Base-by-base conservation (phyloP, 2,888 invertebrate genomes). In the Meiosimyza platycephala region DNA sequence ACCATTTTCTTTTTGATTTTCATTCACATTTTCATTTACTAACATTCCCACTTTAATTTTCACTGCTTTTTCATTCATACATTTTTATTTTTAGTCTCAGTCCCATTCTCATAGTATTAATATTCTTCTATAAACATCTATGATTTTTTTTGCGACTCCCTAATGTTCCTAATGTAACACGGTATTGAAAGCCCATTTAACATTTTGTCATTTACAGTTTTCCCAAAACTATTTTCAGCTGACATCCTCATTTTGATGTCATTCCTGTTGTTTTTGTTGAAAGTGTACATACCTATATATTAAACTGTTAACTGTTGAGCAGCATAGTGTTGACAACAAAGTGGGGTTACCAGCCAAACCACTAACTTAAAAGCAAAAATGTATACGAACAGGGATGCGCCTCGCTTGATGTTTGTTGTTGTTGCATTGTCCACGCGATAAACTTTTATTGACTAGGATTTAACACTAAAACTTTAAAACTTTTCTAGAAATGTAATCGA, bases 141-240 rank as follows among this genome's bases (percentile, higher is more conserved):
- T 9, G 6, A 40, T 9, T 9, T 40, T 40, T 40, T 18, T 16
- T n/a, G 11, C 57, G 22, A 13, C 48, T 18, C 15, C 48, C 48
- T 66, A 50, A 64, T 63, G 51, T 50, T 51, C 64, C 48, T 47
- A n/a, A n/a, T n/a, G 51, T 16, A 40, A 16, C 16, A 51, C 13
- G 40, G 65, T 82, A 82, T 82, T 79, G 80, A 81, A 81, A 83
- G 79, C 81, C 79, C 80, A 82, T 84, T 85, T 81, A 84, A 83
- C 82, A 84, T 83, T 84, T 85, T 84, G 84, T 83, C 85, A 84
- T 81, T 85, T 82, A 82, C 84, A 84, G 83, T 84, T 82, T 83
- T 79, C 62, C 40, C 40, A 79, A 82, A 84, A 85, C 82, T 81
- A 81, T 82, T 84, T 81, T 50, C 52, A 64, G 40, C 52, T 57